Evolutionary conservation across 2,797 vertebrate genomes (phyloP).

Genomic region (Toxotes lorentzi): DNA sequence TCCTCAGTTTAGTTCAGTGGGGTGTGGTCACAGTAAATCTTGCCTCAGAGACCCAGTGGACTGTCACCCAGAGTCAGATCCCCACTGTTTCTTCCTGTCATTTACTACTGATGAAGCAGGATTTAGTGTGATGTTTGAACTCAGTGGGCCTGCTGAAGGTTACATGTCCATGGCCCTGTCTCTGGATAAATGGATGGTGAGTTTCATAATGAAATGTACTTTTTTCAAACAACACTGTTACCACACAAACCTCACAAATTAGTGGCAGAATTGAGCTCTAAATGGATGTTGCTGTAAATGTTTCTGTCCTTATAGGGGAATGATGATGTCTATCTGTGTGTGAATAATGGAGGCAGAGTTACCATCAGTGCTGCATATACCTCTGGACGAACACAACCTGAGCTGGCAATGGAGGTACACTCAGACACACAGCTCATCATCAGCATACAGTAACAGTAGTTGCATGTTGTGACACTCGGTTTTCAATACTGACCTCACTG

Average conservation of each 20-base stretch:
- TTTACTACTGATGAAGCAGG: conserved; percentile 74
- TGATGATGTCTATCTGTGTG: conserved; percentile 90
- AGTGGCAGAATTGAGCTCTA: not conserved
- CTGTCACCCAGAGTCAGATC: conserved; percentile 84
- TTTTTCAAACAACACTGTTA: too few species aligned
- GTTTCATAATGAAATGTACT: conserved; percentile 38
- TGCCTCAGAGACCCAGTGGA: conserved; percentile 87
- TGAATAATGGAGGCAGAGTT: conserved; percentile 75
- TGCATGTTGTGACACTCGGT: not conserved
- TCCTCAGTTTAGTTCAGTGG: conserved; percentile 85
- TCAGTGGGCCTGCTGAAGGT: conserved; percentile 89
- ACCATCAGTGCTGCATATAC: conserved; percentile 80
- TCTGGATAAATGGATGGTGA: conserved; percentile 91
- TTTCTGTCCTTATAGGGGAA: conserved; percentile 81
- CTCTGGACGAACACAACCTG: conserved; percentile 82
- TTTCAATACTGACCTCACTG: not conserved
- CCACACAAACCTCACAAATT: too few species aligned
- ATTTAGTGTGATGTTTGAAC: conserved; percentile 84
- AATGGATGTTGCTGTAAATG: not conserved
- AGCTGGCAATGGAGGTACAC: conserved; percentile 81
- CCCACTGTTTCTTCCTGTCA: conserved; percentile 88
- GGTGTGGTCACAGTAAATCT: conserved; percentile 88
- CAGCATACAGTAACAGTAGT: not conserved
- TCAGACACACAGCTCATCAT: not conserved
- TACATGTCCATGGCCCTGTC: conserved; percentile 91